Conservation (phyloP, 2,888 invertebrate species). For the Dione juno region DNA sequence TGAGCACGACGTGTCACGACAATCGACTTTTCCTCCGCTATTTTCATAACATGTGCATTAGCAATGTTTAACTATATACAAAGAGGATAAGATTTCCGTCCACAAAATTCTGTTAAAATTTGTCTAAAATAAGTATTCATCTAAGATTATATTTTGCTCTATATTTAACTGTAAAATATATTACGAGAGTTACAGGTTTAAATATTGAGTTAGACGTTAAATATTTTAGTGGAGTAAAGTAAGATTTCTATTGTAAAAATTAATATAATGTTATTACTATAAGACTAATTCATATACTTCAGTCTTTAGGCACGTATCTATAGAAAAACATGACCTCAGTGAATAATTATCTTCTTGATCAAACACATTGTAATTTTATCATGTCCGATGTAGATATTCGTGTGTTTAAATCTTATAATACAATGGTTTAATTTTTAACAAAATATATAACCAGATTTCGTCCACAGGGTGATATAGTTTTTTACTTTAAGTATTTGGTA, state of each 20-base stretch:
- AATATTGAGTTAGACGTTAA: too few species aligned
- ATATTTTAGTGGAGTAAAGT: background rate
- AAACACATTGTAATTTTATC: slow-evolving; percentile 20
- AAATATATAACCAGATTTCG: background rate
- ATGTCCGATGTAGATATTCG: slow-evolving; percentile 3
- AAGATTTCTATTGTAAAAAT: background rate
- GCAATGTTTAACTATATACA: too few species aligned
- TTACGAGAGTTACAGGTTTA: background rate
- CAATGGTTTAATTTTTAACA: background rate
- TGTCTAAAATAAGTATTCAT: too few species aligned
- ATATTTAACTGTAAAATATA: background rate
- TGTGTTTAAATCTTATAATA: background rate
- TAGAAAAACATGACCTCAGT: slow-evolving; percentile 19
- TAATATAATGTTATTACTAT: background rate
- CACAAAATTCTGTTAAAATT: too few species aligned
- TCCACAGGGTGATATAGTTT: background rate
- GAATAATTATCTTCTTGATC: slow-evolving; percentile 18
- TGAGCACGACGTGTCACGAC: slow-evolving; percentile 18
- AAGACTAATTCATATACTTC: background rate
- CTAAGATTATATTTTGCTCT: too few species aligned
- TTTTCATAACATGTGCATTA: slow-evolving; percentile 17
- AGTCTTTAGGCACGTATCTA: background rate
- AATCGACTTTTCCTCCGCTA: slow-evolving; percentile 19
- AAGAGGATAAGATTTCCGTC: too few species aligned
- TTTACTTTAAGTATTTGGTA: background rate